These are phyloP conservation scores for Plodia interpunctella DNA, from an alignment of 1,140 invertebrate genomes.

Conservation along the genomic window DNA sequence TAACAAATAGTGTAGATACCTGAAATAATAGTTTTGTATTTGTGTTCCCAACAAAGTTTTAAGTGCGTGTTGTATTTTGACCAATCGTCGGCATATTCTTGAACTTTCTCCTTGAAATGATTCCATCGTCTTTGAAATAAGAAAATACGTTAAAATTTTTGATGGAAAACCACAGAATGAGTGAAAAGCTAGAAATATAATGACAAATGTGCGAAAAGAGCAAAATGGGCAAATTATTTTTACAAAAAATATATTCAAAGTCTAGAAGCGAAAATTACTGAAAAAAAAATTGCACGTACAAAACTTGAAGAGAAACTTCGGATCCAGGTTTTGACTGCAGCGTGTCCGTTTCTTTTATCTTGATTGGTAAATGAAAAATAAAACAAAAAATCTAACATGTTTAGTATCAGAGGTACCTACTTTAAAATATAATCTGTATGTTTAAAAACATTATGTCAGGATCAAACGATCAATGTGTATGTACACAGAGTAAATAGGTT, in stretches of 20 bases:
- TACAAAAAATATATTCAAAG: too few relatives aligned
- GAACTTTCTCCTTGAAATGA: conserved; percentile 49
- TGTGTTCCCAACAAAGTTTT: conserved; percentile 50
- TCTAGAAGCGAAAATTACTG: too few relatives aligned
- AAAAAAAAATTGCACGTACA: conserved; percentile 5
- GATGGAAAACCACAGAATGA: neutral
- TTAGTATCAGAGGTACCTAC: too few relatives aligned
- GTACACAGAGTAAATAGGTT: too few relatives aligned
- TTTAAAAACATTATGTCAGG: too few relatives aligned
- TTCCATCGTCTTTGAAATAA: conserved; percentile 41
- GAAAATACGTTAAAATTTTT: neutral
- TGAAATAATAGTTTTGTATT: conserved; percentile 42
- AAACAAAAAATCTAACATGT: neutral
- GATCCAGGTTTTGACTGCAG: conserved; percentile 22
- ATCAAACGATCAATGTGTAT: too few relatives aligned
- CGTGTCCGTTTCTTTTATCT: conserved; percentile 54
- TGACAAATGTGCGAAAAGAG: too few relatives aligned
- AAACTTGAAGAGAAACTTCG: conserved; percentile 22
- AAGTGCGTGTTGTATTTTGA: conserved; percentile 49
- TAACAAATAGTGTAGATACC: conserved; percentile 30
- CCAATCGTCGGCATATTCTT: conserved; percentile 52
- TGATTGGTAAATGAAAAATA: conserved; percentile 25
- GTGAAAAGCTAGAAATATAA: too few relatives aligned
- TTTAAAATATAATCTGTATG: too few relatives aligned
- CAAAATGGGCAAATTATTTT: too few relatives aligned